Evolutionary conservation across 2,888 invertebrate genomes (phyloP).

Genomic region (Phalera bucephala): DNA sequence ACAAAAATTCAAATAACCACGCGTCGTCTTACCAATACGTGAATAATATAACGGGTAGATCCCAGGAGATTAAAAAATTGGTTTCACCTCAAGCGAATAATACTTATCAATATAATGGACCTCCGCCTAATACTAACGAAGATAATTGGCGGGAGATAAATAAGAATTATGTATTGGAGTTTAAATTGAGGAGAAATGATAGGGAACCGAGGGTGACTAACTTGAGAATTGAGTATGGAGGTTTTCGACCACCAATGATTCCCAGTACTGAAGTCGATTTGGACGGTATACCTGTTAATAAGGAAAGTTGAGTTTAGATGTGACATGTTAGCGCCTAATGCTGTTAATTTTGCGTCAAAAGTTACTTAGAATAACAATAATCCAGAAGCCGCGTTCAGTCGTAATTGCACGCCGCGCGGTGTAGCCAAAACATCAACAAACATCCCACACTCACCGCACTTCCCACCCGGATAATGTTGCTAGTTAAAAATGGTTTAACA

Average conservation of each 20-base stretch:
- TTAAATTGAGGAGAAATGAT: conserved; percentile 79
- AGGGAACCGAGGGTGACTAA: conserved; percentile 72
- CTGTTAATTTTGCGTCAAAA: no score
- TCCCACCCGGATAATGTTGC: no score
- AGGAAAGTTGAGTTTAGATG: no score
- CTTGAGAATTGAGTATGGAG: conserved; percentile 90
- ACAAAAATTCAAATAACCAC: conserved; percentile 51
- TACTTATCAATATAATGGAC: conserved; percentile 47
- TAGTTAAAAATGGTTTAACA: no score
- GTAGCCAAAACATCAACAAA: no score
- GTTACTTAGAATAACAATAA: no score
- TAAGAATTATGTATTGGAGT: conserved; percentile 53
- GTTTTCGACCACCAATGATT: conserved; percentile 91
- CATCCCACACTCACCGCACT: no score
- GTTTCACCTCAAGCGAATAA: conserved; percentile 26
- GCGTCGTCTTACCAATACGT: conserved; percentile 65
- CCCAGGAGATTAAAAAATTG: conserved; percentile 14
- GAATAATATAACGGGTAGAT: conserved; percentile 43
- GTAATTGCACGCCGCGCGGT: no score
- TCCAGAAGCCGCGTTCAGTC: no score
- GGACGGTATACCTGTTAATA: conserved; percentile 85
- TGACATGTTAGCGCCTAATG: no score
- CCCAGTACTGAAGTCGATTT: conserved; percentile 92
- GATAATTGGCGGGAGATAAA: conserved; percentile 28
- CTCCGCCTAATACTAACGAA: conserved; percentile 17